phyloP scores from a whole-genome alignment of 2,888 invertebrate species.

The Arctia plantaginis region DNA sequence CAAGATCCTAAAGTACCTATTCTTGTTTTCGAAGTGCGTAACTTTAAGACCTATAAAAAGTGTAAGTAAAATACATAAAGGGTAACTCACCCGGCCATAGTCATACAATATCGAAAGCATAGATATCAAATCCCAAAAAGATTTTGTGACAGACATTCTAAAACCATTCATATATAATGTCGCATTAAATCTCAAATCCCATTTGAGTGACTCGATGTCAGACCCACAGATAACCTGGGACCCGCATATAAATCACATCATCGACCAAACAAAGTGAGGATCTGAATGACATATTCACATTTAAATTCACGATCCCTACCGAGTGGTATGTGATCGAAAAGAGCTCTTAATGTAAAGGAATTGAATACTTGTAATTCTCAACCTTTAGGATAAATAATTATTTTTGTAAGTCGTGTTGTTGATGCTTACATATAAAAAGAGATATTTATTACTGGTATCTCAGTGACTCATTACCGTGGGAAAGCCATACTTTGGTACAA shows the following conservation, averaged over 20 bases:
- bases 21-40: not conserved
- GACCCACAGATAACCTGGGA: conserved; percentile 52
- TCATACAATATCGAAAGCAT: not conserved
- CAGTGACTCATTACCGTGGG: too few species aligned
- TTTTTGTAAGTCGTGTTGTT: not conserved
- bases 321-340: conserved; percentile 16
- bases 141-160: not conserved
- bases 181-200: conserved; percentile 19
- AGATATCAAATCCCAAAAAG: not conserved
- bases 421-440: not conserved
- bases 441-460: not conserved
- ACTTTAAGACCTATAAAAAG: not conserved
- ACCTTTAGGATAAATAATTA: not conserved
- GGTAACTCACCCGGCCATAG: not conserved
- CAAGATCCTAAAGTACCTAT: too few species aligned
- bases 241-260: conserved; percentile 62
- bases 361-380: not conserved
- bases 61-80: not conserved
- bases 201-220: conserved; percentile 47
- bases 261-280: conserved; percentile 27
- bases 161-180: conserved; percentile 14
- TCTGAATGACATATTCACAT: conserved; percentile 45
- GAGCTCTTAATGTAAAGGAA: conserved; percentile 8
- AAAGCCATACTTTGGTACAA: too few species aligned
- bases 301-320: conserved; percentile 26